These are phyloP conservation scores for Pteromalus puparum DNA, from an alignment of 1,140 invertebrate genomes.

Conservation along the genomic window DNA sequence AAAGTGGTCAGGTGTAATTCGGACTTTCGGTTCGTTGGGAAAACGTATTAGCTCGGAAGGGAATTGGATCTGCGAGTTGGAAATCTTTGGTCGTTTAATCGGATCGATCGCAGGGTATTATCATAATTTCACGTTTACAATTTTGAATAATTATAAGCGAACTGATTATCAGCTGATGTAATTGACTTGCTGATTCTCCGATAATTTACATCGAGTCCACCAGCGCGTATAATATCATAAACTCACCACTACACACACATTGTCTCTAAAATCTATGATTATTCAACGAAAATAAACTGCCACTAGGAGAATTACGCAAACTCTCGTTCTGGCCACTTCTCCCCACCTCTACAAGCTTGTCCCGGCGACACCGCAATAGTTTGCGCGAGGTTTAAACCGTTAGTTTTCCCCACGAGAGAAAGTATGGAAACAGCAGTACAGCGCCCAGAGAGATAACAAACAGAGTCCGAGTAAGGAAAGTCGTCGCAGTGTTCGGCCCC, in stretches of 20 bases:
- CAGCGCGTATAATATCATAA: background rate
- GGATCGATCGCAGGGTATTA: too few relatives aligned
- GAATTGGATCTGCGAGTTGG: background rate
- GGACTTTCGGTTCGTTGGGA: background rate
- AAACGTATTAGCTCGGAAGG: background rate
- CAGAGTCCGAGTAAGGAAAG: constrained; percentile 37
- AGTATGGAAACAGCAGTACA: constrained; percentile 6
- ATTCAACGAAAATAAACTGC: background rate
- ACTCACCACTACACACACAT: background rate
- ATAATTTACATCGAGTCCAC: background rate
- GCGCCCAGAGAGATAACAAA: constrained; percentile 6
- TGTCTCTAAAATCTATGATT: background rate
- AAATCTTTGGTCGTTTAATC: too few relatives aligned
- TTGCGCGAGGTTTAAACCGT: constrained; percentile 28
- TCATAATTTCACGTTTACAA: too few relatives aligned
- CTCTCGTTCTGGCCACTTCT: background rate
- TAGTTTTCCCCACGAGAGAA: constrained; percentile 25
- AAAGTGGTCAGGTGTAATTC: background rate
- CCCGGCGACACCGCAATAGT: constrained; percentile 8
- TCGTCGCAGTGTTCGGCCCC: constrained; percentile 14
- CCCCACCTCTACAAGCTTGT: background rate
- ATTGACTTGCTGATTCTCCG: too few relatives aligned
- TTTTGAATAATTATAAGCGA: too few relatives aligned
- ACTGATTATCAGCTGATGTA: too few relatives aligned
- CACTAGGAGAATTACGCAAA: background rate